Evolutionary conservation across 2,888 invertebrate species (phyloP), one percentile per base, ranked within the genome.

Genomic region (Pyrgus malvae): DNA sequence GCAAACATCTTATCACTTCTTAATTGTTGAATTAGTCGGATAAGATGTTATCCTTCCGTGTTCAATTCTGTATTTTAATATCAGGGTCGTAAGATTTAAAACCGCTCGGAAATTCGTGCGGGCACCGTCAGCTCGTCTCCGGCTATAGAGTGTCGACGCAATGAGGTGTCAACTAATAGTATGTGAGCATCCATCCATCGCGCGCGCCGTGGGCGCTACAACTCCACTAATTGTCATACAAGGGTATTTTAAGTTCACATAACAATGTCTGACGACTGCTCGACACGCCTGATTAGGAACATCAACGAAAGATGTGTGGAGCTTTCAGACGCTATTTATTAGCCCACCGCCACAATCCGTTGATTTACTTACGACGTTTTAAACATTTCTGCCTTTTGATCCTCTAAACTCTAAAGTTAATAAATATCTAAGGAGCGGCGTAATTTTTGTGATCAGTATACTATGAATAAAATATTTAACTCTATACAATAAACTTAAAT

Each of bases 231-330:
- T 87, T 83, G 82, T 83, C 80, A 80, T 77, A 87, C 87, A 85
- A 76, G 79, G 82, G 85, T 87, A 85, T 84, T 86, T 87, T 79
- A 73, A 80, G 80, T 83, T 79, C 79, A 78, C 78, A 75, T 75
- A 75, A 82, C 83, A 81, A 80, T 78, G 69, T 80, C 80, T 76
- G 78, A 76, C 74, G 78, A 71, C 76, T 70, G 4, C 66, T 71
- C 70, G 67, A 62, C 65, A 65, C 65, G 69, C 63, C 78, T 83
- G 79, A 83, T 84, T 81, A 82, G 77, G 70, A 64, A 67, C 61
- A 61, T 69, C 64, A 76, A 69, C 76, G 85, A 86, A 76, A 83
- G 83, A 85, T 83, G 74, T 83, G 80, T 80, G 71, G 73, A 55
- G 16, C 17, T 31, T 35, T 29, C 7, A 7, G 27, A 51, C 44